Conservation (phyloP, 2,797 vertebrate genomes). For the Pipistrellus kuhlii region DNA sequence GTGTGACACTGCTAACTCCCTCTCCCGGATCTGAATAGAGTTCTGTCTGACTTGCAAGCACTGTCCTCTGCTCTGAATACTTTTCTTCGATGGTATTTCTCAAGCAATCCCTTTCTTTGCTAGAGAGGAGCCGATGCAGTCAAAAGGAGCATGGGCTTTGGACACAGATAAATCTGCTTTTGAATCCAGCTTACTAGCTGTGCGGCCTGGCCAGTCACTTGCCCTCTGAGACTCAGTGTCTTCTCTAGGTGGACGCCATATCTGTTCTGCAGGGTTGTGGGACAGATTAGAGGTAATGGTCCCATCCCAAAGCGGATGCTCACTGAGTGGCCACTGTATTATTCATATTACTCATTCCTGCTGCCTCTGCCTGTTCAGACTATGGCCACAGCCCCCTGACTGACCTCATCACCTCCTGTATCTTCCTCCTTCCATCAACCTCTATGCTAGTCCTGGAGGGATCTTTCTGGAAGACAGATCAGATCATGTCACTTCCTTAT, state of each 20-base stretch:
- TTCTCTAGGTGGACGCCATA: not conserved
- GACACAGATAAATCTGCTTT: not conserved
- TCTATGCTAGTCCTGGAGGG: not conserved
- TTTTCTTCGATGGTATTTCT: not conserved
- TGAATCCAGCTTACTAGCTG: not conserved
- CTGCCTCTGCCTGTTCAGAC: not conserved
- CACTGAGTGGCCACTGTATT: not conserved
- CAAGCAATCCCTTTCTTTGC: not conserved
- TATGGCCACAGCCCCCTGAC: not conserved
- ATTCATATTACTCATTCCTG: not conserved
- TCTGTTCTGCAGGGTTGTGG: not conserved
- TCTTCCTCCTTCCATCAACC: conserved; percentile 27
- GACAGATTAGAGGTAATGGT: not conserved
- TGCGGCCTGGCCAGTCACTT: not conserved
- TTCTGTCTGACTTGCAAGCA: not conserved
- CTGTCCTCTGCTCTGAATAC: not conserved
- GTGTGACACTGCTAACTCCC: not conserved
- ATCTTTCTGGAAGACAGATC: conserved; percentile 57
- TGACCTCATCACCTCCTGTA: not conserved
- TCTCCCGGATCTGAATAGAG: not conserved
- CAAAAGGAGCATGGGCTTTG: not conserved
- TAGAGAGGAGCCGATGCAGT: not conserved
- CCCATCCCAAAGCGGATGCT: not conserved
- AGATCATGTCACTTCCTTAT: conserved; percentile 26
- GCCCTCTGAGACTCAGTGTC: not conserved